phyloP scores from a whole-genome alignment of 2,113 vertebrate genomes.

The Sylvia atricapilla region DNA sequence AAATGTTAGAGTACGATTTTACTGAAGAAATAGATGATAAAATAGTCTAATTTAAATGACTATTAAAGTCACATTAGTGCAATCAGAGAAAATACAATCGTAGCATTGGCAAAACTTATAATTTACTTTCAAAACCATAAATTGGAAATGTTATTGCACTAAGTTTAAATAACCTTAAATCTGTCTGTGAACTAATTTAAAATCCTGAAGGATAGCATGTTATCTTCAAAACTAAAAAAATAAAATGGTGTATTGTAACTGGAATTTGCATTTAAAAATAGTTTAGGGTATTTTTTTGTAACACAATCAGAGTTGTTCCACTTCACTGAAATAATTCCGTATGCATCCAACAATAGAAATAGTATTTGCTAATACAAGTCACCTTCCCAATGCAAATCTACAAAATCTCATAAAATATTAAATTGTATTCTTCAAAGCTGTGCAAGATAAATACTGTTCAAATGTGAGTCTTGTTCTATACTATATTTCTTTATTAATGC shows the following conservation, averaged over 20 bases:
- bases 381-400: background rate
- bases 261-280: background rate
- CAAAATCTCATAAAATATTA: background rate
- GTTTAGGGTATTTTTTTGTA: background rate
- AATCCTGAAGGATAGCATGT: background rate
- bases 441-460: background rate
- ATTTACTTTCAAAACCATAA: background rate
- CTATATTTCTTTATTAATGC: background rate
- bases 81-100: background rate
- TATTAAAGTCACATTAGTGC: background rate
- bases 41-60: background rate
- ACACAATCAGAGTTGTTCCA: background rate
- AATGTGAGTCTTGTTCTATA: background rate
- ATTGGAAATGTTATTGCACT: background rate
- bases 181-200: background rate
- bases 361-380: background rate
- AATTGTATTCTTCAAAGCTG: background rate
- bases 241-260: background rate
- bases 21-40: background rate
- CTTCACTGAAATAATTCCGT: slow-evolving; percentile 14
- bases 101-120: background rate
- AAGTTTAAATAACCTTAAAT: background rate
- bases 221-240: background rate
- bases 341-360: background rate
- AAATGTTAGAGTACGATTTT: background rate